phyloP scores from a whole-genome alignment of 2,888 invertebrate species.

The Halictus quadricinctus region DNA sequence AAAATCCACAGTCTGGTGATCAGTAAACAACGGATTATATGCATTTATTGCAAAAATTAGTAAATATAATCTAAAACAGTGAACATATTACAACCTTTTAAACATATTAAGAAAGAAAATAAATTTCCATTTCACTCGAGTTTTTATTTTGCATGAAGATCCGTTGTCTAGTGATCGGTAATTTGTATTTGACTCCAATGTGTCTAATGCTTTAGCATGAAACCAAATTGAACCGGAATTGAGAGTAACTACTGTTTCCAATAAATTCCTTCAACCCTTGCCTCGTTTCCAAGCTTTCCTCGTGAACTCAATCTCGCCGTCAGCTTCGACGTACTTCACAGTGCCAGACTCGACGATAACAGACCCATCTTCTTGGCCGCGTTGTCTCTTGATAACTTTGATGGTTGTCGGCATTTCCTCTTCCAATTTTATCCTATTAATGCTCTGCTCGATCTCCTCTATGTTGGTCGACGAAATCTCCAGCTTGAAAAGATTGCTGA shows the following conservation, averaged over 20 bases:
- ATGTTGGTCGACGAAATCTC: conserved; percentile 65
- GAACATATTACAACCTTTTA: too few relatives aligned
- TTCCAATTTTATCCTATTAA: conserved; percentile 69
- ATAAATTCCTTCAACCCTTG: conserved; percentile 3
- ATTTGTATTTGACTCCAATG: too few relatives aligned
- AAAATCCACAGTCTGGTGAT: too few relatives aligned
- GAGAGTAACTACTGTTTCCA: not conserved
- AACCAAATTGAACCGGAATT: not conserved
- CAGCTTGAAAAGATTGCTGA: conserved; percentile 67
- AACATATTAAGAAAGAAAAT: too few relatives aligned
- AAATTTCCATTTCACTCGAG: too few relatives aligned
- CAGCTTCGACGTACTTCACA: conserved; percentile 68
- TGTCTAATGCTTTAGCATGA: not conserved
- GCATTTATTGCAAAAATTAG: too few relatives aligned
- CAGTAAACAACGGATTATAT: too few relatives aligned
- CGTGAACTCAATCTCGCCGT: conserved; percentile 71
- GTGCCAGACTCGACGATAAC: conserved; percentile 42
- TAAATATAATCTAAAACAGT: too few relatives aligned
- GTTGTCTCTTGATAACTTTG: conserved; percentile 62
- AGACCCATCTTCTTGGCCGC: conserved; percentile 57
- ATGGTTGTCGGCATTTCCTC: conserved; percentile 64
- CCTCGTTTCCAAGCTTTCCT: conserved; percentile 42
- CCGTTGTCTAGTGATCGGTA: too few relatives aligned
- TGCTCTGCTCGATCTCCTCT: conserved; percentile 68
- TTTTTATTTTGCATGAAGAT: too few relatives aligned